Base-by-base conservation (phyloP, 37 sponge, comb jelly and placozoan genomes). In the Ephydatia muelleri region DNA sequence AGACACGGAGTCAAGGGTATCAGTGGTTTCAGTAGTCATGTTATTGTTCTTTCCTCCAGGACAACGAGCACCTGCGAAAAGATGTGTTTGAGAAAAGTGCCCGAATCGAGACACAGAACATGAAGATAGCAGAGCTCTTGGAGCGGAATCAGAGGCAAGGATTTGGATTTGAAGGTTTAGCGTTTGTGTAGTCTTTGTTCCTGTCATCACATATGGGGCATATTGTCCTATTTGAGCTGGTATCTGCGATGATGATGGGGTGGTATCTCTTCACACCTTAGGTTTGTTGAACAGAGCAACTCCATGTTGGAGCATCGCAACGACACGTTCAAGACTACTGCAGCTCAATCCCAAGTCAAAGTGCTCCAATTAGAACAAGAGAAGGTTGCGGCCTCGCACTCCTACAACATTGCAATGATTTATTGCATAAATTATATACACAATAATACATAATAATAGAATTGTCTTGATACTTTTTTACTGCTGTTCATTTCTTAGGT, bases 231-330 rank as follows among this genome's bases (percentile, higher is more conserved):
- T 34, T 71, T 34, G 33, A 28, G 33, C 72, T 71, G 72, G 11
- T 39, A 12, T 26, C 19, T 14, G 57, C 16, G 57, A 57, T 34
- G 8, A 16, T 68, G 9, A 25, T 65, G 12, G 9, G 16, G 31
- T 49, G 35, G 43, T 8, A 65, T 47, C 22, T 32, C 65, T 47
- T 12, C 8, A 1, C 25, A 2, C 21, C 68, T n/a, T 48, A 95
- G 96, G 67, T 95, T 88, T 90, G 97, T 97, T 16, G 97, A 97
- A 67, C 96, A 97, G 91, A 97, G 97, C 43, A 92, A 97, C 79
- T 36, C 78, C 68, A 88, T 95, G 86, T 65, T 97, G 85, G 97
- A 97, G 75, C 97, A 97, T 68, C 69, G 97, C 0, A 95, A 88
- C 31, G 97, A 97, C 66, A 84, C 97, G 19, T 95, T 97, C 89